phyloP scores from a whole-genome alignment of 2,797 vertebrate species.

The Macropodus opercularis region DNA sequence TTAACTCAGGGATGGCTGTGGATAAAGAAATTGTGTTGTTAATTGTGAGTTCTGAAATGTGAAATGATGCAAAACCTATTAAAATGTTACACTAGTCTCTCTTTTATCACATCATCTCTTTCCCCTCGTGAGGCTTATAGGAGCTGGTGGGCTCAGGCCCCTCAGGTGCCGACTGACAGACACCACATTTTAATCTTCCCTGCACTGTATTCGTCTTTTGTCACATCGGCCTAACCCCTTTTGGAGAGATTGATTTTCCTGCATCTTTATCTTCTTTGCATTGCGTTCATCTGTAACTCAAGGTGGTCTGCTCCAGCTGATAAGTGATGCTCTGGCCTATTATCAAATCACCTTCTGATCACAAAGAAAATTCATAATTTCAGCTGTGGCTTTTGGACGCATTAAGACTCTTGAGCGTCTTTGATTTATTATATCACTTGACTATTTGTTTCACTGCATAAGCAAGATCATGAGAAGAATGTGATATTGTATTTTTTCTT shows the following conservation, averaged over 20 bases:
- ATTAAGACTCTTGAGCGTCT: too few species aligned
- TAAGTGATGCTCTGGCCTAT: not conserved
- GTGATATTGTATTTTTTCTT: not conserved
- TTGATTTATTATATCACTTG: too few species aligned
- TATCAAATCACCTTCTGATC: not conserved
- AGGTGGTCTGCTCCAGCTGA: not conserved
- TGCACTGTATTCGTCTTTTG: constrained; percentile 44
- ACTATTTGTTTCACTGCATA: not conserved
- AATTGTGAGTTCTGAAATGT: constrained; percentile 10
- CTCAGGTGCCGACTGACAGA: constrained; percentile 41
- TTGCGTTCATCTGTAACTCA: constrained; percentile 1
- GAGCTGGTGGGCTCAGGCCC: constrained; percentile 30
- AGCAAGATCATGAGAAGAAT: not conserved
- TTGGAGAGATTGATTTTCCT: constrained; percentile 17
- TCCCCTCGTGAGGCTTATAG: constrained; percentile 15
- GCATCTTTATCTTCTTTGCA: not conserved
- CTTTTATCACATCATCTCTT: constrained; percentile 36
- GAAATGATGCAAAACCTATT: constrained; percentile 57
- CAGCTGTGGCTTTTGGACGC: not conserved
- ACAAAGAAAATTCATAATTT: constrained; percentile 19
- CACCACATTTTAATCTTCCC: constrained; percentile 56
- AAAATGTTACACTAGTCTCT: constrained; percentile 43
- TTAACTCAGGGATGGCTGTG: not conserved
- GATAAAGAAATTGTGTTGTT: constrained; percentile 4
- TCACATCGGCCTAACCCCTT: constrained; percentile 47